Base-by-base conservation (phyloP, 37 sponge, comb jelly and placozoan genomes). In the Lycopodina hypogea region DNA sequence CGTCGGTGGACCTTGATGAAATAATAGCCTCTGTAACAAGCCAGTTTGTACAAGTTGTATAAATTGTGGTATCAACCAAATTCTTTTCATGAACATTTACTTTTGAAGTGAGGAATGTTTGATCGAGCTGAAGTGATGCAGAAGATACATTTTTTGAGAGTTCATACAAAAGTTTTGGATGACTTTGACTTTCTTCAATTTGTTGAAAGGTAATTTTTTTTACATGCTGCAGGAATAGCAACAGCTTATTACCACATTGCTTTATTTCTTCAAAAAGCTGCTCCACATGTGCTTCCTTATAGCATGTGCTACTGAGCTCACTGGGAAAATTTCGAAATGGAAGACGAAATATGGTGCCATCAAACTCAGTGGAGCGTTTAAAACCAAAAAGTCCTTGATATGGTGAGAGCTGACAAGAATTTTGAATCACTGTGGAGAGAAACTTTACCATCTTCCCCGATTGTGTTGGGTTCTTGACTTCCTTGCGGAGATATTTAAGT, bases 331-430 rank as follows among this genome's bases (percentile, higher is more conserved):
- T 78, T 6, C 93, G 75, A 33, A 93, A 89, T 30, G 93, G 93
- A 68, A 93, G 78, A 8, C 93, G 86, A 74, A 93, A 93, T 15
- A 88, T 69, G 0, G 93, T 93, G 3, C 90, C 90, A 6, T 78
- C 2, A 51, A 65, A 91, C 32, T 56, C 51, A 7, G 37, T 29
- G 22, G 53, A 19, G 15, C 23, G 42, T 33, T 72, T 22, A 71
- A 87, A 91, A 24, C 41, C 66, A 83, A 72, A 86, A 23, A 91
- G 32, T 28, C 76, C 84, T 39, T 29, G 30, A 72, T 91, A 91
- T 0, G 92, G 87, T 9, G 53, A 14, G 0, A 91, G 61, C 69
- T 91, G 88, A 1, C 67, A 17, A 15, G 82, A 87, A 1, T 67
- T 41, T 9, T 7, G 32, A 22, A 91, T 58, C 36, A 77, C 21